A percentile compares a stretch with the other conserved stretches of the same genome.
Evolutionary conservation across 2,888 invertebrate genomes (phyloP).

Genomic region (Temnothorax rugatulus): DNA sequence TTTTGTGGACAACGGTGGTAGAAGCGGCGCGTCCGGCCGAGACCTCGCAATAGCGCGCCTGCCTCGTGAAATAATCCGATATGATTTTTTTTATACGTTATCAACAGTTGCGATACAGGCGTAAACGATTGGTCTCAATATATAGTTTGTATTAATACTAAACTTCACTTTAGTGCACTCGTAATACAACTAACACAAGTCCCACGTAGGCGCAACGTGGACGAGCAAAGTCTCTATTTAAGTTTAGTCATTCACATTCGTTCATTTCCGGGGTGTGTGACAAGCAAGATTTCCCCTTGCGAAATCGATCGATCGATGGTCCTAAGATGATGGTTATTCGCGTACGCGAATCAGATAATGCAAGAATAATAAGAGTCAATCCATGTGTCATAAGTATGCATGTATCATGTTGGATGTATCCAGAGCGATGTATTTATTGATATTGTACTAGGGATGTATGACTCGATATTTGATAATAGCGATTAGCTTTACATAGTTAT

Average conservation of each 20-base stretch:
- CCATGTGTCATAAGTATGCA: conserved; percentile 79
- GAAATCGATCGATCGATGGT: conserved; percentile 68
- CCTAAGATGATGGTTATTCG: conserved; percentile 69
- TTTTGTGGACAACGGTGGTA: neutral
- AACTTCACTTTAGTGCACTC: conserved; percentile 67
- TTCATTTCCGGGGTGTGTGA: conserved; percentile 64
- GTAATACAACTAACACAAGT: conserved; percentile 59
- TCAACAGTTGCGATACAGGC: conserved; percentile 22
- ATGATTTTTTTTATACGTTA: conserved; percentile 24
- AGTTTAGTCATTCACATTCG: conserved; percentile 58
- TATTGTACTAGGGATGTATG: conserved; percentile 75
- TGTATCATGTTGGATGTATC: conserved; percentile 82
- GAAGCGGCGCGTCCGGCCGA: neutral
- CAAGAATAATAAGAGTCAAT: conserved; percentile 74
- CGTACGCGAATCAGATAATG: conserved; percentile 64
- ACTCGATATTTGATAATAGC: conserved; percentile 76
- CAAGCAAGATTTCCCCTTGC: conserved; percentile 11
- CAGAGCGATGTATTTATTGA: conserved; percentile 82
- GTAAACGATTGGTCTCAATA: conserved; percentile 73
- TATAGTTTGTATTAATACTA: conserved; percentile 72
- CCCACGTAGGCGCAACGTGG: conserved; percentile 46
- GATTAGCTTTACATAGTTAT: conserved; percentile 68
- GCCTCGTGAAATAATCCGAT: neutral
- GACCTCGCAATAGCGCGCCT: neutral
- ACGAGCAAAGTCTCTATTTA: conserved; percentile 69